Conservation (phyloP, 2,888 invertebrate species). For the Tanypteryx hageni region DNA sequence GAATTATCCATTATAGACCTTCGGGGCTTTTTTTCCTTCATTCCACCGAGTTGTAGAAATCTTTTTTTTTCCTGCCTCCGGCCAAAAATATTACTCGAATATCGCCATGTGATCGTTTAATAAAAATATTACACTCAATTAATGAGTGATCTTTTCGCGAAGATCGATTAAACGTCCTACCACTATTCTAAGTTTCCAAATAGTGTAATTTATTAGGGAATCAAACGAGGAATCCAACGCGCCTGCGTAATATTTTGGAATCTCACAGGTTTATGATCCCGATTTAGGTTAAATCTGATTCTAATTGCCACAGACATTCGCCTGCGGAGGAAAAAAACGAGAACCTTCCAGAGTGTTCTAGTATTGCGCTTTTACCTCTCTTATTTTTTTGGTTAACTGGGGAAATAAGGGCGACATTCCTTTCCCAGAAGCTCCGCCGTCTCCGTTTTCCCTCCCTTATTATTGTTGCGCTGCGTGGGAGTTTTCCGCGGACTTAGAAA, state of each 20-base stretch:
- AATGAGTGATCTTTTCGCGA: no score
- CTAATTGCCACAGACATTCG: background rate
- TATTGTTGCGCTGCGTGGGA: constrained; percentile 50
- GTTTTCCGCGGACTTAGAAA: background rate
- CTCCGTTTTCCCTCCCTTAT: background rate
- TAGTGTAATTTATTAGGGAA: background rate
- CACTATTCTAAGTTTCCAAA: background rate
- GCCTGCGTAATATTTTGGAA: no score
- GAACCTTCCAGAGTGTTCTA: constrained; percentile 26
- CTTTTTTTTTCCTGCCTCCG: no score
- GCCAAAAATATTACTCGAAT: no score
- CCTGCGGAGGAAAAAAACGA: background rate
- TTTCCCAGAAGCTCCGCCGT: constrained; percentile 34
- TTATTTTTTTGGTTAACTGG: constrained; percentile 23
- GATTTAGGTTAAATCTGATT: background rate
- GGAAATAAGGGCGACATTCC: constrained; percentile 51
- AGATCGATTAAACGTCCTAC: no score
- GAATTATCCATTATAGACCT: background rate
- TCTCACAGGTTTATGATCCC: no score
- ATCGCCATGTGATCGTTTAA: no score
- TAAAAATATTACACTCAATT: no score
- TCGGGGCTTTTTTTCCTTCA: no score
- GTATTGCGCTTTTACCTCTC: constrained; percentile 13
- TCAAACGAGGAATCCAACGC: background rate
- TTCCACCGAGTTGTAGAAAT: no score